Evolutionary conservation across 2,797 vertebrate species (phyloP).

Genomic region (Phyllotis vaccarum): DNA sequence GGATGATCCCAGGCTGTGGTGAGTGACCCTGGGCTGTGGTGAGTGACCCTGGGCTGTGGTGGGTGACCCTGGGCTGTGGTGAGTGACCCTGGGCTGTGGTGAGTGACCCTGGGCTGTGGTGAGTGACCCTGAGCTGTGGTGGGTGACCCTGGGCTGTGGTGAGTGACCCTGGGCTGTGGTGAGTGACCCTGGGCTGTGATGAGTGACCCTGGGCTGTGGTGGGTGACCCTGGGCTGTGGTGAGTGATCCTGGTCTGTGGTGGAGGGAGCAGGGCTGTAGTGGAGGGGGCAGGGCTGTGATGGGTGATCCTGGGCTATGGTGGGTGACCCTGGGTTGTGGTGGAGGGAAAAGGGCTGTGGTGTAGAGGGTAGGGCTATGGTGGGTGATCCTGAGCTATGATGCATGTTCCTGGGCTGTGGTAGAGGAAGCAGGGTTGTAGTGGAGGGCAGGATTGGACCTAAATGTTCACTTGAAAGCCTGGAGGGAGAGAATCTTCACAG

Average conservation of each 20-base stretch:
- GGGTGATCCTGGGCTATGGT: background rate
- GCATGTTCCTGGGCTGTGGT: background rate
- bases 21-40: too few species aligned
- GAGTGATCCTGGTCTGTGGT: background rate
- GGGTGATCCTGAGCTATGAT: background rate
- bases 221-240: fast-evolving
- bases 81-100: background rate
- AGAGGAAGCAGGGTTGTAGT: background rate
- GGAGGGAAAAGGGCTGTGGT: too few species aligned
- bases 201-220: background rate
- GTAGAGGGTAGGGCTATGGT: background rate
- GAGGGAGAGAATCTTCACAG: background rate
- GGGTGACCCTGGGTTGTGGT: too few species aligned
- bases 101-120: background rate
- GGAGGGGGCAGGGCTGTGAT: too few species aligned
- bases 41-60: background rate
- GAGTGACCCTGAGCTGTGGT: background rate
- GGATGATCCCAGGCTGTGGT: background rate
- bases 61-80: fast-evolving
- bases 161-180: background rate
- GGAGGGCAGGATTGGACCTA: background rate
- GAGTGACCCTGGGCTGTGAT: background rate
- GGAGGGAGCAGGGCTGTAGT: background rate
- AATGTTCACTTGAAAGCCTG: background rate
- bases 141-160: background rate